A percentile compares a stretch with the other conserved stretches of the same genome.
These are phyloP conservation scores for Brachionichthys hirsutus DNA, from an alignment of 2,113 vertebrate genomes.

Conservation along the genomic window DNA sequence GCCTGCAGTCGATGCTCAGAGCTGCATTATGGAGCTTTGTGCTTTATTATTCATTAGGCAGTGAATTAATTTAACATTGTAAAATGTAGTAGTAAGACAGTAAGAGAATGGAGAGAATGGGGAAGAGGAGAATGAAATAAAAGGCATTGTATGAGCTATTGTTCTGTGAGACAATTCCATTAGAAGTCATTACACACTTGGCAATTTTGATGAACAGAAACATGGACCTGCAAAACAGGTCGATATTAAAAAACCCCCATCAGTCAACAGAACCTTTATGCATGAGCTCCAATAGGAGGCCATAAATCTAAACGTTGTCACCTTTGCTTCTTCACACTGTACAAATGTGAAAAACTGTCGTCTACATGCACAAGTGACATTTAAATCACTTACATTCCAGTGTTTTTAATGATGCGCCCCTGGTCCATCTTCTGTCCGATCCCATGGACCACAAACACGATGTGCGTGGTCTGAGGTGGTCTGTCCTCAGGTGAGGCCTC, in stretches of 20 bases:
- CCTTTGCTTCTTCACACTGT: no score
- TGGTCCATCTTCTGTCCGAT: constrained; percentile 99
- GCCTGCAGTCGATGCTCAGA: constrained; percentile 3
- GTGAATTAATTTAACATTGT: no score
- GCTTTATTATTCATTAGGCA: background rate
- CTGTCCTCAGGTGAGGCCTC: constrained; percentile 95
- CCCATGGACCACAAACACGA: constrained; percentile 98
- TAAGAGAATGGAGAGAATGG: background rate
- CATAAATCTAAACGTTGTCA: no score
- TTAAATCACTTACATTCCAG: constrained; percentile 33
- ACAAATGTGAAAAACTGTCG: no score
- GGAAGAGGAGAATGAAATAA: constrained; percentile 3
- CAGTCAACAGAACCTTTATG: background rate
- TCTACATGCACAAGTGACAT: background rate
- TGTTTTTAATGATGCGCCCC: constrained; percentile 98
- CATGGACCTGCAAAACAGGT: constrained; percentile 11
- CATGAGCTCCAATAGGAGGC: no score
- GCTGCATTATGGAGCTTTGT: background rate
- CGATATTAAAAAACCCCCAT: background rate
- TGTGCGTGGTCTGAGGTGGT: constrained; percentile 91
- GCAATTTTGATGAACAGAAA: background rate
- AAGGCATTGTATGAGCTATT: constrained; percentile 8
- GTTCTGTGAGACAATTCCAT: constrained; percentile 1
- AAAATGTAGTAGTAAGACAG: no score
- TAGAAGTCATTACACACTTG: background rate